Conservation (phyloP, 1,140 invertebrate genomes). For the Penaeus japonicus region DNA sequence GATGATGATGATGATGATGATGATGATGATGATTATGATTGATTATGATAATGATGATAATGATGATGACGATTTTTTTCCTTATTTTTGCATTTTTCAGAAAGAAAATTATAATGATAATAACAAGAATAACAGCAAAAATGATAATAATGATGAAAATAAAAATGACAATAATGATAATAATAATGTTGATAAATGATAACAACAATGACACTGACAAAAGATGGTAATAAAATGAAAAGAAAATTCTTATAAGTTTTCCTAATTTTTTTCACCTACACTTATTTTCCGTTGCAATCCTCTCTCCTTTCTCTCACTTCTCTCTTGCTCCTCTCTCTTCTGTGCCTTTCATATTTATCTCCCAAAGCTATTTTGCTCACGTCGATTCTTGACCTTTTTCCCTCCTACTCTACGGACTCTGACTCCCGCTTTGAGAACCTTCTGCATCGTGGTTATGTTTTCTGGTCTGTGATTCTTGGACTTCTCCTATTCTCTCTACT, state of each 20-base stretch:
- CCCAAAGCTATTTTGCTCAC: too few relatives aligned
- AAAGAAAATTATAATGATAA: not conserved
- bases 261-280: not conserved
- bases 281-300: not conserved
- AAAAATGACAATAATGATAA: not conserved
- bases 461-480: too few relatives aligned
- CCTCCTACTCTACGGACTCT: not conserved
- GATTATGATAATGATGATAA: too few relatives aligned
- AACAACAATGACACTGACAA: not conserved
- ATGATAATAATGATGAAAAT: not conserved
- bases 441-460: too few relatives aligned
- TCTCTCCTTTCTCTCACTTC: not conserved
- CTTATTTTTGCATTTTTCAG: too few relatives aligned
- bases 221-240: not conserved
- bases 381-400: not conserved
- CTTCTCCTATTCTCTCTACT: too few relatives aligned
- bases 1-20: not conserved
- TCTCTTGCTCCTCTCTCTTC: not conserved
- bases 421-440: too few relatives aligned
- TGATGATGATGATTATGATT: not conserved
- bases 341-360: not conserved
- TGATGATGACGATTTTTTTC: too few relatives aligned
- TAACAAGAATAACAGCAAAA: not conserved
- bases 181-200: not conserved
- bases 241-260: not conserved